These are phyloP conservation scores for Rhyzopertha dominica DNA, from an alignment of 1,140 invertebrate species.

Conservation along the genomic window DNA sequence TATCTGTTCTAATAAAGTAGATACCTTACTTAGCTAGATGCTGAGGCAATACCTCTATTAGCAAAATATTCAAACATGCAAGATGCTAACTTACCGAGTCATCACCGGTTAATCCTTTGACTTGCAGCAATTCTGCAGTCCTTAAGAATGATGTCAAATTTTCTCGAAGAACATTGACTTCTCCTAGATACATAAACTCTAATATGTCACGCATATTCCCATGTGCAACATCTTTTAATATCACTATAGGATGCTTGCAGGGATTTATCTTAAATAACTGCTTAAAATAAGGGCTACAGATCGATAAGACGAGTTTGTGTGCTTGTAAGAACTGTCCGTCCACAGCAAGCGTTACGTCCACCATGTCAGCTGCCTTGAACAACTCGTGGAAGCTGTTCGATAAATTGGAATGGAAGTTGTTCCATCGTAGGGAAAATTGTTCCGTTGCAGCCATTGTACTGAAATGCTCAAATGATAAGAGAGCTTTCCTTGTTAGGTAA, in stretches of 20 bases:
- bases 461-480: no score
- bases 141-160: slow-evolving; percentile 80
- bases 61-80: slow-evolving; percentile 2
- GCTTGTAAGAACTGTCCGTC: slow-evolving; percentile 66
- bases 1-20: no score
- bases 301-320: slow-evolving; percentile 66
- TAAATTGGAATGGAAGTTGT: slow-evolving; percentile 61
- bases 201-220: slow-evolving; percentile 71
- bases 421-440: slow-evolving; percentile 62
- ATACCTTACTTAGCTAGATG: no score
- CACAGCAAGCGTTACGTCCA: slow-evolving; percentile 68
- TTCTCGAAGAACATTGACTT: slow-evolving; percentile 86
- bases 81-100: slow-evolving; percentile 41
- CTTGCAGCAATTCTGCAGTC: slow-evolving; percentile 81
- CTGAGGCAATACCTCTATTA: no score
- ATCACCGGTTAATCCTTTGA: slow-evolving; percentile 71
- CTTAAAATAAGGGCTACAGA: slow-evolving; percentile 70
- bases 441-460: slow-evolving; percentile 42
- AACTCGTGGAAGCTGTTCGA: slow-evolving; percentile 58
- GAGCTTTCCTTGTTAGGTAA: no score
- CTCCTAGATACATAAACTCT: slow-evolving; percentile 82
- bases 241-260: slow-evolving; percentile 60
- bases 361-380: slow-evolving; percentile 60
- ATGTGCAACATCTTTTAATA: slow-evolving; percentile 71
- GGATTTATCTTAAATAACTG: slow-evolving; percentile 57